Base-by-base conservation (phyloP, 2,888 invertebrate species). In the Fragum whitleyi region DNA sequence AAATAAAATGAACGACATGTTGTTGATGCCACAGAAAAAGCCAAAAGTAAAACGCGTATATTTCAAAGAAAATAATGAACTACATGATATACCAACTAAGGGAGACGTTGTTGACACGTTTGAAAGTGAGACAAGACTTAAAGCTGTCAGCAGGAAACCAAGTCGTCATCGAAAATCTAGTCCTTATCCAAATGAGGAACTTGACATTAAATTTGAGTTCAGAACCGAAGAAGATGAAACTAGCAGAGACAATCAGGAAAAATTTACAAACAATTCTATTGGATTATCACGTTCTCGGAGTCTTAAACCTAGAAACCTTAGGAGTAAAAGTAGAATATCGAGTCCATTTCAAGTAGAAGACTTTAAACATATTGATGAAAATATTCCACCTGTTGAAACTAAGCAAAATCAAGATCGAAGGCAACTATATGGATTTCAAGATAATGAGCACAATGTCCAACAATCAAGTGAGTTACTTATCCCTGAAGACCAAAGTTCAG, bases 1-100 rank as follows among this genome's bases (percentile, higher is more conserved):
- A 28, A 75, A 72, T 47, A 61, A 78, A 62, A 21, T 68, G 14
- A 72, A 69, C 51, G 81, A 78, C 67, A 62, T 78, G 57, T 23
- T 78, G 19, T 26, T 57, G 5, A 9, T 62, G n/a, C 29, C 36
- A 32, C 21, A 62, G 36, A 62, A 62, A 62, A 32, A 23, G 21
- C n/a, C n/a, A 3, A 62, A 62, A 32, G 32, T n/a, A 2, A 62
- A 62, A 32, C 62, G 62, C 21, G 62, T 62, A 5, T n/a, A 62
- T 36, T 62, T 62, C 19, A 62, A 62, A 62, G 62, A 62, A 2
- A 32, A 62, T 36, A 19, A 62, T n/a, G 62, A 62, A n/a, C 32
- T n/a, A 9, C 5, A 19, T n/a, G 62, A 62, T n/a, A n/a, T 32
- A 16, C 19, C 62, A 16, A 6, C 32, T 36, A 26, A 26, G 2